phyloP scores from a whole-genome alignment of 1,140 invertebrate species.

The Pogonomyrmex californicus region DNA sequence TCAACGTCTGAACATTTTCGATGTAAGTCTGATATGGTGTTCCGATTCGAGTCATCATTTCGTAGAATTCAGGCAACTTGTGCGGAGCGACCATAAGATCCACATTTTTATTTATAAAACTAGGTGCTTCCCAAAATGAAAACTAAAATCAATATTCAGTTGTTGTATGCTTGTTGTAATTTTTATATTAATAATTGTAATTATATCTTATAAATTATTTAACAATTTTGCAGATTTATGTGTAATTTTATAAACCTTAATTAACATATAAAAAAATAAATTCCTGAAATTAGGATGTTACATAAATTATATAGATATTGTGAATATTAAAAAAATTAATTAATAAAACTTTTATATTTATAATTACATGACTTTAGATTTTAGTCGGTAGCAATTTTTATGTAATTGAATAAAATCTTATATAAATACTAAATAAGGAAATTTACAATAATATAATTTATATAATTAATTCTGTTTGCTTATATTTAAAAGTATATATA shows the following conservation, averaged over 20 bases:
- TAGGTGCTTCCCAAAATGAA: slow-evolving; percentile 80
- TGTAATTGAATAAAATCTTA: background rate
- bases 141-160: slow-evolving; percentile 68
- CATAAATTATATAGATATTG: background rate
- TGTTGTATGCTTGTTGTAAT: background rate
- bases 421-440: background rate
- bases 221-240: background rate
- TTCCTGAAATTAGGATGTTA: background rate
- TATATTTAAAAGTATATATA: slow-evolving; percentile 10
- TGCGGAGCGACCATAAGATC: slow-evolving; percentile 81
- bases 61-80: slow-evolving; percentile 72
- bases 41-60: slow-evolving; percentile 73
- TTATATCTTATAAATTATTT: background rate
- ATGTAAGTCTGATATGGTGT: slow-evolving; percentile 74
- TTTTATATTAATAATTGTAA: background rate
- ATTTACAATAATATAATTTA: too few species aligned
- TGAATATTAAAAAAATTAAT: background rate
- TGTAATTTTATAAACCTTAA: background rate
- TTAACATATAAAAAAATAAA: background rate
- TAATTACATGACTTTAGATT: too few species aligned
- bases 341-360: background rate
- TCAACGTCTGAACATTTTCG: slow-evolving; percentile 80
- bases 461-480: background rate
- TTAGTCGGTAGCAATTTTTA: too few species aligned
- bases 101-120: slow-evolving; percentile 47